Evolutionary conservation across 2,113 vertebrate genomes (phyloP).

Genomic region (Eulemur macaco): DNA sequence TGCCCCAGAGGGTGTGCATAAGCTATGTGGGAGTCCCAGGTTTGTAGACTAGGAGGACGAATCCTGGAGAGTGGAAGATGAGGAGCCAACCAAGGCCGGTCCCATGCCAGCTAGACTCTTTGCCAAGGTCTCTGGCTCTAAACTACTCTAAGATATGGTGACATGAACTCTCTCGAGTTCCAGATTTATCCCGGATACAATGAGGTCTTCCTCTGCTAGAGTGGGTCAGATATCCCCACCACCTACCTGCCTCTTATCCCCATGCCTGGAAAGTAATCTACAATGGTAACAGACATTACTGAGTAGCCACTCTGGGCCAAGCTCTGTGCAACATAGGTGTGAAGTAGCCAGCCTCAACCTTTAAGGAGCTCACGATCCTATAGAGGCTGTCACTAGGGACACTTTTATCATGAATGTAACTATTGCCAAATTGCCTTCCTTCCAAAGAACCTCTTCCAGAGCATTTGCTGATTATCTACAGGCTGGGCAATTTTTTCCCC

Average conservation of each 20-base stretch:
- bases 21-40: not conserved
- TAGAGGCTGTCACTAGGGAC: not conserved
- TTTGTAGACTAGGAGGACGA: not conserved
- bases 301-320: not conserved
- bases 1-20: not conserved
- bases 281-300: not conserved
- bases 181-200: not conserved
- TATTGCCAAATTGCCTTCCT: not conserved
- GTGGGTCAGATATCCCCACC: not conserved
- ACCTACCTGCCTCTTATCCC: not conserved
- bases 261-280: not conserved
- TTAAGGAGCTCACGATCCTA: not conserved
- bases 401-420: not conserved
- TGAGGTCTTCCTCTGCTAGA: not conserved
- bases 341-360: not conserved
- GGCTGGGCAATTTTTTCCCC: not conserved
- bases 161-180: not conserved
- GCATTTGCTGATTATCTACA: not conserved
- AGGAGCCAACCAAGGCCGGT: not conserved
- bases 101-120: not conserved
- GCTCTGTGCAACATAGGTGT: not conserved
- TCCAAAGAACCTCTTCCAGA: not conserved
- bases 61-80: too few relatives aligned
- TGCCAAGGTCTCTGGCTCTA: not conserved
- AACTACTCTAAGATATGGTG: not conserved